Conservation (phyloP, 64 coral and sea anemone genomes). For the Actinia equina region DNA sequence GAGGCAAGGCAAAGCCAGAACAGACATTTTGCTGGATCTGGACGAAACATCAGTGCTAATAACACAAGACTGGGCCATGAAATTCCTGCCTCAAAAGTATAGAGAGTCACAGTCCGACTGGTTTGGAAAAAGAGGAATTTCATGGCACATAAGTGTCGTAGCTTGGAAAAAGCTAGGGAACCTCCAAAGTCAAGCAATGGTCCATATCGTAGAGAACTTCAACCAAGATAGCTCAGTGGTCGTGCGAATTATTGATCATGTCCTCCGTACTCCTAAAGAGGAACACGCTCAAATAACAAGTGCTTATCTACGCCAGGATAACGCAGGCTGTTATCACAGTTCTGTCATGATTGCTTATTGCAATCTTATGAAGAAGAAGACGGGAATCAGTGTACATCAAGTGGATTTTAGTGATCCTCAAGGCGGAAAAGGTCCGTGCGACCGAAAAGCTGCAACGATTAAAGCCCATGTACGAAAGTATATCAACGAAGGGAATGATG, state of each 20-base stretch:
- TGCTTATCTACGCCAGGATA: constrained; percentile 36
- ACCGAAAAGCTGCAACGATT: too few species aligned
- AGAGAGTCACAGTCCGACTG: not conserved
- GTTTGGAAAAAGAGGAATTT: not conserved
- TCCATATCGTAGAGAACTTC: not conserved
- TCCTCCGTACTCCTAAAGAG: constrained; percentile 20
- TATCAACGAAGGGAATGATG: constrained; percentile 35
- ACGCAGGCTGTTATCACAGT: not conserved
- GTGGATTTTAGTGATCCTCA: not conserved
- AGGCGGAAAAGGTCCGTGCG: too few species aligned
- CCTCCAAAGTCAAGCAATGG: not conserved
- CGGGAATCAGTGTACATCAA: constrained; percentile 24
- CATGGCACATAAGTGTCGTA: not conserved
- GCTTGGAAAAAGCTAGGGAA: not conserved
- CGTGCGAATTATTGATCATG: not conserved
- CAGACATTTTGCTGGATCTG: too few species aligned
- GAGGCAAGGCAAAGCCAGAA: too few species aligned
- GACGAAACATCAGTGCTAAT: too few species aligned
- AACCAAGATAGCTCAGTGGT: not conserved
- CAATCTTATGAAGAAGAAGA: constrained; percentile 22
- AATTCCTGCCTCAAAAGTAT: too few species aligned
- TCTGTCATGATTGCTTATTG: constrained; percentile 20
- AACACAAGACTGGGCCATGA: too few species aligned
- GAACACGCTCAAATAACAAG: constrained; percentile 36
- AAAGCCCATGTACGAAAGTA: constrained; percentile 1